Evolutionary conservation across 2,888 invertebrate species (phyloP).

Genomic region (Perizoma affinitatum): DNA sequence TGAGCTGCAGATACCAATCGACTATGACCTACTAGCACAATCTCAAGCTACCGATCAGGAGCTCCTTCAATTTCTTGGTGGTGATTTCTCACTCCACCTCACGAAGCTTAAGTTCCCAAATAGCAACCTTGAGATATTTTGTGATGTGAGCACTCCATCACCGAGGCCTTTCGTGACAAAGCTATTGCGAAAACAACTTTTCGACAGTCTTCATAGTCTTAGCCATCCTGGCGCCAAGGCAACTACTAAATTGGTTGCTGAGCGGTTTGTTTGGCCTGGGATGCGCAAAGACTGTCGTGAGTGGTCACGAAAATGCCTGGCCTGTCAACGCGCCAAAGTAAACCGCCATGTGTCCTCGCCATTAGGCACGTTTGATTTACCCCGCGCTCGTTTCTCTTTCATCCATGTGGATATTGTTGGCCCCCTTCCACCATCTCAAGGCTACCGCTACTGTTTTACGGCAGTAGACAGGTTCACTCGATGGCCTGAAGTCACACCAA

Average conservation of each 20-base stretch:
- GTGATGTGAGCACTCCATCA: conserved; percentile 36
- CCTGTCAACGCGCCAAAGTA: not conserved
- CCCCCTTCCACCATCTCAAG: conserved; percentile 7
- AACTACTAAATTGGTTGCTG: conserved; percentile 16
- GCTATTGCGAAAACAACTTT: conserved; percentile 32
- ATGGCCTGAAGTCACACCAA: conserved; percentile 19
- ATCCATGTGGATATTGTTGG: conserved; percentile 15
- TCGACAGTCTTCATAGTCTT: conserved; percentile 39
- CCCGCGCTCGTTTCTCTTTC: not conserved
- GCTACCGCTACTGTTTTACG: conserved; percentile 12
- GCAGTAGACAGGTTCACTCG: not conserved
- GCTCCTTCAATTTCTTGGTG: no score
- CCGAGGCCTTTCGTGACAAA: conserved; percentile 40
- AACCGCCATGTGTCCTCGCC: no score
- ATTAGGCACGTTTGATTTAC: no score
- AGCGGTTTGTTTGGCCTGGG: conserved; percentile 19
- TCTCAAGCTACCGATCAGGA: no score
- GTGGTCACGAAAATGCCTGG: conserved; percentile 2
- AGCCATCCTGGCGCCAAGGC: conserved; percentile 41
- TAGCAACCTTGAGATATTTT: conserved; percentile 28
- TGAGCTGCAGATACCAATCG: no score
- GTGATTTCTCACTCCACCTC: no score
- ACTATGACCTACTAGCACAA: no score
- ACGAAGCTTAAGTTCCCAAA: conserved; percentile 22
- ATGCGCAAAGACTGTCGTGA: not conserved